These are phyloP conservation scores for Podarcis lilfordi DNA, from an alignment of 2,797 vertebrate genomes.

Conservation along the genomic window DNA sequence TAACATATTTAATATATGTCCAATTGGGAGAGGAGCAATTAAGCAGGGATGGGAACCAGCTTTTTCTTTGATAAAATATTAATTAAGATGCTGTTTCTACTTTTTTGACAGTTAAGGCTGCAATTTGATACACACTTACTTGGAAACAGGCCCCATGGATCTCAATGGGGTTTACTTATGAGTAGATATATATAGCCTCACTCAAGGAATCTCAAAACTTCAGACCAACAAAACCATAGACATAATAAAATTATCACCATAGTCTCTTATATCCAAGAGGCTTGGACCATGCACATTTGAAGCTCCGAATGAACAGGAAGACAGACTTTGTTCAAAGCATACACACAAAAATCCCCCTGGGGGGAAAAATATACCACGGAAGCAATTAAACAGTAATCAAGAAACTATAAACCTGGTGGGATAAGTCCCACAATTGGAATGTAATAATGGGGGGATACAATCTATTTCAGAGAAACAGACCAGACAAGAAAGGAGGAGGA, in stretches of 20 bases:
- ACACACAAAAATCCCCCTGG: too few relatives aligned
- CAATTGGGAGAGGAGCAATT: slow-evolving; percentile 20
- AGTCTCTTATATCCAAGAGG: neutral
- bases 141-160: neutral
- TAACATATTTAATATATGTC: slow-evolving; percentile 21
- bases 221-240: neutral
- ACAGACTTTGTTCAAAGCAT: neutral
- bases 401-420: neutral
- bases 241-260: neutral
- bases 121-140: neutral
- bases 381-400: neutral
- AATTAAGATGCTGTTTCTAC: neutral
- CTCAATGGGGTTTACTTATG: neutral
- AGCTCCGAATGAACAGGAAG: neutral
- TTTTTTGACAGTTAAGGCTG: slow-evolving; percentile 10
- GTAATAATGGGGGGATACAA: too few relatives aligned
- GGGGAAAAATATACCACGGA: neutral
- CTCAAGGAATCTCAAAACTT: neutral
- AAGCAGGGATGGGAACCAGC: neutral
- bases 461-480: too few relatives aligned
- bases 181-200: neutral
- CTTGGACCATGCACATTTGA: neutral
- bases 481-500: too few relatives aligned
- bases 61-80: slow-evolving; percentile 28
- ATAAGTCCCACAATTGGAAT: too few relatives aligned